phyloP scores from a whole-genome alignment of 2,113 vertebrate species.

The Edolisoma coerulescens region DNA sequence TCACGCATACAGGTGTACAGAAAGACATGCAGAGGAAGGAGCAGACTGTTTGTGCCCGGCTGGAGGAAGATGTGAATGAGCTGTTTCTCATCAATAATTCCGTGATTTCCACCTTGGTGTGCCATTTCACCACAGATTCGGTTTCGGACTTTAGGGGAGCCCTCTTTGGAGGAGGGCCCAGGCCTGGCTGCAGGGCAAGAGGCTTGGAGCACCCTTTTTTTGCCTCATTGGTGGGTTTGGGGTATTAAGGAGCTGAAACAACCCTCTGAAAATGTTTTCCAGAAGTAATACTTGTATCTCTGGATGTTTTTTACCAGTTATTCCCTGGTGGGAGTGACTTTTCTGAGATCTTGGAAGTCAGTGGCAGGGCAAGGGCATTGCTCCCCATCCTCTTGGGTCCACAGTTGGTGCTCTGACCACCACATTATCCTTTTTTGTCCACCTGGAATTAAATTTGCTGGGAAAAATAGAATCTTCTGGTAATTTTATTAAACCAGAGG shows the following conservation, averaged over 20 bases:
- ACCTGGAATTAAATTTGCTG: not conserved
- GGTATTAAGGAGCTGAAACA: not conserved
- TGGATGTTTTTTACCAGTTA: not conserved
- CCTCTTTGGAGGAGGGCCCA: fast-evolving
- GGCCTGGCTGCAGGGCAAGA: not conserved
- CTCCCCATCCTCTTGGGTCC: not conserved
- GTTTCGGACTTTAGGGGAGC: not conserved
- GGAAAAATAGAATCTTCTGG: not conserved
- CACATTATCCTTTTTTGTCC: not conserved
- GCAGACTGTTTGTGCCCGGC: not conserved
- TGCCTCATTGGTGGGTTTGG: not conserved
- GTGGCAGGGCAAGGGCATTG: not conserved
- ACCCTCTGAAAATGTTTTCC: not conserved
- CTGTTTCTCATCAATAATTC: not conserved
- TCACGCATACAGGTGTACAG: not conserved
- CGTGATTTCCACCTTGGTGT: not conserved
- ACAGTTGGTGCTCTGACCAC: not conserved
- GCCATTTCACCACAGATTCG: not conserved
- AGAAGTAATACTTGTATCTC: not conserved
- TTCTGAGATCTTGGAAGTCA: not conserved
- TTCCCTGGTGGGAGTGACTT: not conserved
- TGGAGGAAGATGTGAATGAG: not conserved
- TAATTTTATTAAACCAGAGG: not conserved
- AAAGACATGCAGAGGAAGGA: not conserved
- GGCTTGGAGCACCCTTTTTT: not conserved